Evolutionary conservation across 2,113 vertebrate genomes (phyloP), one percentile per base, ranked within the genome.

Genomic region (Nothobranchius furzeri): DNA sequence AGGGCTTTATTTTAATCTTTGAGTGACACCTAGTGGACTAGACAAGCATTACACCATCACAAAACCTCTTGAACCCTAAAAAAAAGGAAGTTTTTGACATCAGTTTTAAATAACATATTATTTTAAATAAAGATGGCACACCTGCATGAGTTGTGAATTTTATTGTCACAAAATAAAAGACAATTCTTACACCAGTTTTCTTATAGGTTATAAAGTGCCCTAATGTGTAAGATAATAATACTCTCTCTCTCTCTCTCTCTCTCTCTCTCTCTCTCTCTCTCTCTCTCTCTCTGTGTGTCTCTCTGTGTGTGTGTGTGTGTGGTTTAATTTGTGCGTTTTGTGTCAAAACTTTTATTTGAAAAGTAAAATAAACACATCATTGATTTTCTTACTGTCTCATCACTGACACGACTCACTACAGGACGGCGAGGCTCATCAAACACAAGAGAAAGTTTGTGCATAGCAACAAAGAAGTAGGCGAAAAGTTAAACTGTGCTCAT

Each of bases 11-110:
- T 8, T 24, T 64, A 47, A 79, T 60, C 49, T 71, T 37, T 68
- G 37, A 67, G 76, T 8, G 84, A 79, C 89, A 79, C 17, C 85
- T 84, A 74, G 15, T 75, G 89, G 84, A 67, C 45, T 1, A 25
- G 1, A 58, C 8, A 58, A 36, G 72, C 52, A 85, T 60, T 75
- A 40, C 80, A 14, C 30, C 30, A 1, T 25, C 2, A 40, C 15
- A 42, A 13, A n/a, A 11, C 6, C 7, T 7, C 8, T 7, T 11
- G 5, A 48, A 7, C 12, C 12, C 6, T 13, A 47, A 14, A 47
- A 47, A 47, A 14, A 1, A 30, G 4, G 30, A 3, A 30, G 30
- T n/a, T 48, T 48, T 48, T 47, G 3, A 6, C 46, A 47, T 3
- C 6, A 40, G 7, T 40, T 40, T 40, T 6, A 15, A 9, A 24